These are phyloP conservation scores for Dicentrarchus labrax DNA, from an alignment of 2,113 vertebrate species.

Conservation along the genomic window DNA sequence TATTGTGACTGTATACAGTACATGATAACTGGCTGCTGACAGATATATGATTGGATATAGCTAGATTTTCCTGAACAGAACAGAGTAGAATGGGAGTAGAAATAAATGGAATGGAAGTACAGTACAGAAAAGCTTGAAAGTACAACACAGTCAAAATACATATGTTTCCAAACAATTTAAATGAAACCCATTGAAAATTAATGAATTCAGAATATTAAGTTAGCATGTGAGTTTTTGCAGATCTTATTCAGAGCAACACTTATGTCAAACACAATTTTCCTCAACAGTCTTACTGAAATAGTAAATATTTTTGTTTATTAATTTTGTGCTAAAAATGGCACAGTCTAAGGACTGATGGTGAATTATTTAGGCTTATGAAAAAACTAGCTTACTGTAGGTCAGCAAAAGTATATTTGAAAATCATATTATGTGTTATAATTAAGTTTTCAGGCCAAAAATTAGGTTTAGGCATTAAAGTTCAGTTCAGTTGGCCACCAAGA, in stretches of 20 bases:
- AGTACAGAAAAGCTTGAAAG: neutral
- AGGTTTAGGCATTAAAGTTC: neutral
- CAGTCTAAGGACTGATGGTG: neutral
- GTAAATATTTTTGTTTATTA: neutral
- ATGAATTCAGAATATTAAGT: neutral
- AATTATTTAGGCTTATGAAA: neutral
- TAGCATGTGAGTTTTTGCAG: neutral
- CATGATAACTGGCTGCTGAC: conserved; percentile 7
- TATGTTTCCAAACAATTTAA: neutral
- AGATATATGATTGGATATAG: conserved; percentile 2
- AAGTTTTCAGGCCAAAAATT: neutral
- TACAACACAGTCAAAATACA: neutral
- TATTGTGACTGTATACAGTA: conserved; percentile 23
- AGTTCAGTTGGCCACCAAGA: neutral
- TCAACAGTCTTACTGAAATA: neutral
- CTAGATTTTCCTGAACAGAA: neutral
- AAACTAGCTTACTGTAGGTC: neutral
- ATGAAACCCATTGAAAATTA: neutral
- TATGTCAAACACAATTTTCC: neutral
- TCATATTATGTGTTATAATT: neutral
- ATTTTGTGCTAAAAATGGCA: neutral
- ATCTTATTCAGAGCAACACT: neutral
- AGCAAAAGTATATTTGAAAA: neutral
- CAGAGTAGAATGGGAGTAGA: neutral
- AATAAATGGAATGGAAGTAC: neutral